phyloP scores from a whole-genome alignment of 30 jellyfish, hydroid and myxozoan genomes.

The Phacellophora camtschatica region DNA sequence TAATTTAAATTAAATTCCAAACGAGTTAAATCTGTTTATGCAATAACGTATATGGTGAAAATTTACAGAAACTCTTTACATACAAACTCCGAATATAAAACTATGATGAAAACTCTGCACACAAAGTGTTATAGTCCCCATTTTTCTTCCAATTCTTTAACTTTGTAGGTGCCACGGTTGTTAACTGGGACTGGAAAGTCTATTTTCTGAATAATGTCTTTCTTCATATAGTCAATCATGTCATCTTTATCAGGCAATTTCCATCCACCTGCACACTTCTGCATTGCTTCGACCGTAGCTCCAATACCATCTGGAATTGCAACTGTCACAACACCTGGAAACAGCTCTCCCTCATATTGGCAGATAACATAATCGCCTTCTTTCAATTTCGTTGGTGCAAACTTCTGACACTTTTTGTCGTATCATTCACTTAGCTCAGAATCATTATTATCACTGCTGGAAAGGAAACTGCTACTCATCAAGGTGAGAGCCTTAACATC shows the following conservation, averaged over 20 bases:
- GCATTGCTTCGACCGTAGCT: slow-evolving; percentile 20
- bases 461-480: too few relatives aligned
- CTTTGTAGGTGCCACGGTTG: slow-evolving; percentile 56
- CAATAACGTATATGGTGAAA: too few relatives aligned
- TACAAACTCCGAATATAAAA: too few relatives aligned
- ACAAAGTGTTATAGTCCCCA: too few relatives aligned
- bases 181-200: slow-evolving; percentile 47
- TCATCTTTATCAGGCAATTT: slow-evolving; percentile 38
- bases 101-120: too few relatives aligned
- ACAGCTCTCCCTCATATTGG: slow-evolving; percentile 39
- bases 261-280: slow-evolving; percentile 62
- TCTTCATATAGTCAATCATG: slow-evolving; percentile 24
- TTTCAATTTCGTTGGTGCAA: neutral
- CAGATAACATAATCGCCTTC: slow-evolving; percentile 12
- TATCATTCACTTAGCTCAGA: slow-evolving; percentile 23
- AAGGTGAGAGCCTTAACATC: too few relatives aligned
- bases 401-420: slow-evolving; percentile 14
- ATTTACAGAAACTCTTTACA: too few relatives aligned
- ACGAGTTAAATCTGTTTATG: too few relatives aligned
- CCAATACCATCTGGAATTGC: slow-evolving; percentile 27
- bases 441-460: too few relatives aligned
- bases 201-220: slow-evolving; percentile 29
- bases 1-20: too few relatives aligned
- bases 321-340: slow-evolving; percentile 14
- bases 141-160: slow-evolving; percentile 22